A percentile compares a stretch with the other conserved stretches of the same genome.
phyloP scores from a whole-genome alignment of 2,797 vertebrate species.

The Euthynnus affinis region DNA sequence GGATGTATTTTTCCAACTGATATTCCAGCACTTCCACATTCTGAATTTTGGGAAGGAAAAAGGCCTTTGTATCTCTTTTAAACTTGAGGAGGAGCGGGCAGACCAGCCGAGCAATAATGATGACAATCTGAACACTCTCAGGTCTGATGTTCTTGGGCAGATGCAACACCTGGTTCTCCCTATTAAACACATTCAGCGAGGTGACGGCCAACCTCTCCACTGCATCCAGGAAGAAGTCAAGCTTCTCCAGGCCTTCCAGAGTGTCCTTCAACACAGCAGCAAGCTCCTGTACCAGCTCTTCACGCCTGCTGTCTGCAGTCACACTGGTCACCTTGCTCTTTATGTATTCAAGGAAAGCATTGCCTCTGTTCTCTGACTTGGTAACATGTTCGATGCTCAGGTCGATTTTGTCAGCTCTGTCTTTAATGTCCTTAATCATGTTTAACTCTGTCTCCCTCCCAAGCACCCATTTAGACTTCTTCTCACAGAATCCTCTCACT shows the following conservation, averaged over 20 bases:
- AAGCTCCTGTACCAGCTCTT: conserved; percentile 75
- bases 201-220: conserved; percentile 83
- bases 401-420: conserved; percentile 54
- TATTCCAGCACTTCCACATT: conserved; percentile 75
- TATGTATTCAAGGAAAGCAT: conserved; percentile 66
- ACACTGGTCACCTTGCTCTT: conserved; percentile 30
- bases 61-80: conserved; percentile 67
- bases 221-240: conserved; percentile 76
- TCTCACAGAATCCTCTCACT: conserved; percentile 69
- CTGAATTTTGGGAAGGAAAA: conserved; percentile 77
- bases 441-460: conserved; percentile 65
- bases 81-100: conserved; percentile 76
- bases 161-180: conserved; percentile 42
- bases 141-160: conserved; percentile 46
- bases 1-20: conserved; percentile 78
- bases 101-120: conserved; percentile 48
- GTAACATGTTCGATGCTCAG: conserved; percentile 54
- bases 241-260: conserved; percentile 71
- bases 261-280: conserved; percentile 62
- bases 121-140: conserved; percentile 47
- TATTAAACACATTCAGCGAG: conserved; percentile 75
- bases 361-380: conserved; percentile 42
- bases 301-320: conserved; percentile 5
- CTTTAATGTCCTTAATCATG: conserved; percentile 75
- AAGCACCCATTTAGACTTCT: conserved; percentile 65